Evolutionary conservation across 1,140 invertebrate genomes (phyloP), one percentile per base, ranked within the genome.

Genomic region (Cyclargus thomasi): DNA sequence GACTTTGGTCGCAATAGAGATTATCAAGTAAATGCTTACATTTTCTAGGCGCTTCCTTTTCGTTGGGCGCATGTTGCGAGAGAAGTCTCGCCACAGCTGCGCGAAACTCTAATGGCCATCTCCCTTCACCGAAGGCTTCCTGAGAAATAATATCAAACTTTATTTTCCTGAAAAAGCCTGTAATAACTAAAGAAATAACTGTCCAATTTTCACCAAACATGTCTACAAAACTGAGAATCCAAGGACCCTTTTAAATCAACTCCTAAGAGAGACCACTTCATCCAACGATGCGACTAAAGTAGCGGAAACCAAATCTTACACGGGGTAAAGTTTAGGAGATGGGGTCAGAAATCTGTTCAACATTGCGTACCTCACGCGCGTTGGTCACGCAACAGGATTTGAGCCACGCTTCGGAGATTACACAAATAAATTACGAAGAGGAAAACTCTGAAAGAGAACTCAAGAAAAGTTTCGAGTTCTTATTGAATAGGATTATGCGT

Each of bases 91-190:
- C 79, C 0, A 88, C 83, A 0, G 87, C 85, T 22, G 87, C 86
- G 0, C 85, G 71, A 73, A 90, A 90, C 71, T 88, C 85, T n/a
- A 90, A 66, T 0, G 82, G 82, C 85, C 85, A 88, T 3, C 82
- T 81, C 10, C 81, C 85, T 72, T 88, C 85, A 6, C 83, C 82
- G 62, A 88, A 88, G 6, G 85, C 81, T 7, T 90, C 87, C 87
- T 90, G 67, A n/a, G 47, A n/a, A 77, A 16, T 4, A 14, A 16
- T 14, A 47, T 4, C 23, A 23, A 1, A 23, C 1, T 23, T 23
- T 23, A 1, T 23, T 23, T 23, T 1, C 23, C 6, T 23, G 1
- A 23, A 23, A 23, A 23, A 23, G 6, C 6, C 23, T 2, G 23
- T 23, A 23, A 23, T 23, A 23, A 23, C 23, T 23, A 23, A 6